These are phyloP conservation scores for Orycteropus afer DNA, from an alignment of 2,113 vertebrate genomes.

Conservation along the genomic window DNA sequence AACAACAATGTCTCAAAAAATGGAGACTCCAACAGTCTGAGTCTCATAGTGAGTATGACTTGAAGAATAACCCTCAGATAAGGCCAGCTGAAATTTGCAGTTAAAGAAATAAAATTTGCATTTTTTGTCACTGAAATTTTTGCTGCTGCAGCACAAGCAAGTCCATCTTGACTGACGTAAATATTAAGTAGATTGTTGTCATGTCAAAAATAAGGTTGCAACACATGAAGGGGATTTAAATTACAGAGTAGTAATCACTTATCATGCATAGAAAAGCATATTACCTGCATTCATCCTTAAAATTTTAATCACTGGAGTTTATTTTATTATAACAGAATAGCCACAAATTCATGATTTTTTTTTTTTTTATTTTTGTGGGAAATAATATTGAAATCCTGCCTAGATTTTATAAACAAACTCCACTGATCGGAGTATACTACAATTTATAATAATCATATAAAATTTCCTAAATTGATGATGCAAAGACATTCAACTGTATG, in stretches of 20 bases:
- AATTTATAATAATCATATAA: constrained; percentile 11
- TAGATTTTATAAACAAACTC: not conserved
- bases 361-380: constrained; percentile 33
- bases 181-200: not conserved
- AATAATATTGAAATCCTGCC: constrained; percentile 8
- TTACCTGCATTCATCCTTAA: constrained; percentile 46
- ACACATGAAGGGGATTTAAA: constrained; percentile 54
- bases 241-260: constrained; percentile 29
- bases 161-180: not conserved
- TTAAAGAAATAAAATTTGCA: not conserved
- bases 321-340: constrained; percentile 47
- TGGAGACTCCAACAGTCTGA: not conserved
- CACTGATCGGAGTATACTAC: constrained; percentile 13
- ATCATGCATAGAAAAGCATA: constrained; percentile 15
- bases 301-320: constrained; percentile 21
- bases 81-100: not conserved
- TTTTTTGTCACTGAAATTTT: not conserved
- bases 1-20: not conserved
- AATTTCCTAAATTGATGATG: not conserved
- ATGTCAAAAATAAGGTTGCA: constrained; percentile 9
- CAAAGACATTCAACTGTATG: too few species aligned
- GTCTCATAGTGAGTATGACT: not conserved
- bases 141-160: not conserved
- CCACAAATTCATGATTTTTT: not conserved
- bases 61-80: fast-evolving